Conservation (phyloP, 2,113 vertebrate species). For the Ciconia boyciana region DNA sequence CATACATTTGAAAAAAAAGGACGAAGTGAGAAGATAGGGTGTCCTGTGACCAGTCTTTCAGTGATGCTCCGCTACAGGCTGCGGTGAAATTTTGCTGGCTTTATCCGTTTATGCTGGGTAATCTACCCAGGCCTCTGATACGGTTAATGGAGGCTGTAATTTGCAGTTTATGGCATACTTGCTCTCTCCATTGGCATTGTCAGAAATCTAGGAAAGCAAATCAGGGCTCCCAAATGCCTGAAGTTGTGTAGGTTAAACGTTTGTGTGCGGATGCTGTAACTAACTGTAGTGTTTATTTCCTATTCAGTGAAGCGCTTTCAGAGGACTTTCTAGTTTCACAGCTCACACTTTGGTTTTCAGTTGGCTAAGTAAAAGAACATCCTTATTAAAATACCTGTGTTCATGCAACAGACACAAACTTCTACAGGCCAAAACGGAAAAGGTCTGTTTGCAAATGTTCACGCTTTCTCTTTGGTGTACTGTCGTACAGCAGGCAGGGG, state of each 20-base stretch:
- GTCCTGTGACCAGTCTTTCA: not conserved
- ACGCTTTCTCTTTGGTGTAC: not conserved
- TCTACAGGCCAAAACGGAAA: not conserved
- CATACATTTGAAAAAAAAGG: not conserved
- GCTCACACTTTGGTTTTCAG: not conserved
- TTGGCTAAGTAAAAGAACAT: not conserved
- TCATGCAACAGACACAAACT: not conserved
- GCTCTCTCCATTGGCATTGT: not conserved
- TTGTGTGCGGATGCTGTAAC: not conserved
- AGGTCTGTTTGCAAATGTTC: not conserved
- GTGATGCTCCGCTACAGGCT: fast-evolving
- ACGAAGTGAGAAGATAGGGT: not conserved
- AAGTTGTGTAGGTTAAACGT: not conserved
- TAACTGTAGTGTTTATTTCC: not conserved
- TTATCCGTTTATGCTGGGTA: not conserved
- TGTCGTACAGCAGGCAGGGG: fast-evolving
- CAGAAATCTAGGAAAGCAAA: not conserved
- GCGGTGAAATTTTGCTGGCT: not conserved
- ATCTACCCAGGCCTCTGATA: not conserved
- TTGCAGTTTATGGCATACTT: not conserved
- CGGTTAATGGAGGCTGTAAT: not conserved
- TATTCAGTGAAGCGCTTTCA: not conserved
- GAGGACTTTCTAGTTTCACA: not conserved
- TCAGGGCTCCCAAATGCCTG: fast-evolving
- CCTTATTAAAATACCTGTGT: not conserved